These are phyloP conservation scores for Strigops habroptila DNA, from an alignment of 2,113 vertebrate species.

Conservation along the genomic window DNA sequence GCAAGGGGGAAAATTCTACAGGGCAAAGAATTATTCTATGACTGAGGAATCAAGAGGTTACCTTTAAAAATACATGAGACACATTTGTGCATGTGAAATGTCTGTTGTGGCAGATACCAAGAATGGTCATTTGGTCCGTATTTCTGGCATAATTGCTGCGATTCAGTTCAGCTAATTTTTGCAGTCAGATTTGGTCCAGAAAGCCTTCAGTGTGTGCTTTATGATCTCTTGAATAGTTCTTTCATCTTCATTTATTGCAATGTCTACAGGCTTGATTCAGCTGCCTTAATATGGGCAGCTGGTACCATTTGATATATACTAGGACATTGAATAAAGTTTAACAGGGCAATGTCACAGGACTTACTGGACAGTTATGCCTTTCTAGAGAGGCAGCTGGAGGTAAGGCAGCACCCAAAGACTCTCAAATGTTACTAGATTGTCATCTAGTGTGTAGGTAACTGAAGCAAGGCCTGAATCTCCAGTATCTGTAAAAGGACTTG, in stretches of 20 bases:
- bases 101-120: background rate
- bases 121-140: background rate
- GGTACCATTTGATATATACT: background rate
- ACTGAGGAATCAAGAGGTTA: background rate
- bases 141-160: background rate
- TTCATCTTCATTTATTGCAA: background rate
- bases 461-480: background rate
- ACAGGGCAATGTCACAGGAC: background rate
- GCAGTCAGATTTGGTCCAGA: background rate
- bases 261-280: background rate
- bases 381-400: background rate
- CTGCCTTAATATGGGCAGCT: background rate
- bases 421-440: background rate
- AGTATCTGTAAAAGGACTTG: background rate
- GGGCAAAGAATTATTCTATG: background rate
- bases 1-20: background rate
- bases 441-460: background rate
- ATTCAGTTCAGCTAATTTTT: background rate
- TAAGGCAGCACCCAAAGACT: background rate
- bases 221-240: background rate
- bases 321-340: background rate
- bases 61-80: background rate
- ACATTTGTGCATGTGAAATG: background rate
- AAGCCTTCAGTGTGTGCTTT: background rate
- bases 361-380: background rate